Conservation (phyloP, 2,797 vertebrate species). For the Alectoris magna region DNA sequence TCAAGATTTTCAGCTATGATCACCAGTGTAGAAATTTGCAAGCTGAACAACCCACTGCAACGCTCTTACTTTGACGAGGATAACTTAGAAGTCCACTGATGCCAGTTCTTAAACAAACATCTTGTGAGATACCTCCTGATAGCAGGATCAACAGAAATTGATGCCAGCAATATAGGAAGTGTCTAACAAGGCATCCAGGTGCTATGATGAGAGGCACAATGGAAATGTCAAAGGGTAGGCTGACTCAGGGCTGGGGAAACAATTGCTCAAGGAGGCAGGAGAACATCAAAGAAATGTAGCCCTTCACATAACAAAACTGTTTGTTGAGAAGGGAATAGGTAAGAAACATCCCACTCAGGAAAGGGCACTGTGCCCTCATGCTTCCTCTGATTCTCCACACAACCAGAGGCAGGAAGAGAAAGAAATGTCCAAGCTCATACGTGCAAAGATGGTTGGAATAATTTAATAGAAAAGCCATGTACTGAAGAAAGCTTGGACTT, state of each 20-base stretch:
- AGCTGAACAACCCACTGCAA: background rate
- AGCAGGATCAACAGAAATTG: slow-evolving; percentile 10
- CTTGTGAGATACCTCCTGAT: background rate
- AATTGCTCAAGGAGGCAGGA: background rate
- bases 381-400: background rate
- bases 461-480: background rate
- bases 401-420: background rate
- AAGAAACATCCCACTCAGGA: background rate
- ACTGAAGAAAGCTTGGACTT: background rate
- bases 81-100: background rate
- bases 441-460: background rate
- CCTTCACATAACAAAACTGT: background rate
- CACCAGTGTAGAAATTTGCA: background rate
- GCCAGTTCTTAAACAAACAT: background rate
- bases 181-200: background rate
- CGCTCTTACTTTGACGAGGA: background rate
- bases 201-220: background rate
- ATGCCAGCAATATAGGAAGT: background rate
- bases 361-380: background rate
- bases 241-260: background rate
- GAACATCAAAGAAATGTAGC: background rate
- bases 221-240: background rate
- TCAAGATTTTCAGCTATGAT: background rate
- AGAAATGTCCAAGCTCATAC: background rate
- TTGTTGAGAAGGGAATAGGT: background rate